Evolutionary conservation across 2,888 invertebrate genomes (phyloP), one percentile per base, ranked within the genome.

Genomic region (Nymphalis urticae): DNA sequence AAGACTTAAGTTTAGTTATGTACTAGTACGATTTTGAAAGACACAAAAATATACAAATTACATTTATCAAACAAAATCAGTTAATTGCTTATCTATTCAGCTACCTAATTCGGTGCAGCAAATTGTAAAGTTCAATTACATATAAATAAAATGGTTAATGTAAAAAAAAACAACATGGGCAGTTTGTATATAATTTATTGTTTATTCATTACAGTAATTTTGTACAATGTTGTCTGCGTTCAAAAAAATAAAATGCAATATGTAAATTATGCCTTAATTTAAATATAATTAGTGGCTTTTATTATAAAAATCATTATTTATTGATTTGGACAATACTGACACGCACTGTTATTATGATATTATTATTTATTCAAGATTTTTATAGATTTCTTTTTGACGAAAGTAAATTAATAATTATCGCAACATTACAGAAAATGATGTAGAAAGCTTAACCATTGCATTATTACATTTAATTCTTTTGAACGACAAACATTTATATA

Each of bases 171-270:
- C 74, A 66, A 51, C 71, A 81, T 85, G 85, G 90, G 91, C 91
- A 90, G 92, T 90, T 88, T 89, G 89, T 90, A 89, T 89, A 88
- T 87, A 87, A 87, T 88, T 87, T 85, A 86, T 85, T 89, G 86
- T 58, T 85, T 88, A 87, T 84, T 85, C 83, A 86, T 87, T 87
- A 90, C 87, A 90, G 88, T 87, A 86, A 86, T 88, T 89, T 89
- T 90, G 87, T 90, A 89, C 88, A 90, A 85, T 81, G 82, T 82
- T 84, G 82, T 71, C 85, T 78, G 83, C 84, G 86, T 90, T 87
- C 87, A 89, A 87, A 83, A 87, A 87, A 91, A 90, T 88, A 91
- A 90, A 90, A 88, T 89, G 89, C 88, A 89, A 67, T 47, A 62
- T 63, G 50, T 62, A 24, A 50, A 47, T 42, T 17, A 16, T 47